Percentiles rank a stretch among this genome's conserved stretches.
These are phyloP conservation scores for Gallinago solitaria DNA, from an alignment of 2,797 vertebrate genomes.

Conservation along the genomic window DNA sequence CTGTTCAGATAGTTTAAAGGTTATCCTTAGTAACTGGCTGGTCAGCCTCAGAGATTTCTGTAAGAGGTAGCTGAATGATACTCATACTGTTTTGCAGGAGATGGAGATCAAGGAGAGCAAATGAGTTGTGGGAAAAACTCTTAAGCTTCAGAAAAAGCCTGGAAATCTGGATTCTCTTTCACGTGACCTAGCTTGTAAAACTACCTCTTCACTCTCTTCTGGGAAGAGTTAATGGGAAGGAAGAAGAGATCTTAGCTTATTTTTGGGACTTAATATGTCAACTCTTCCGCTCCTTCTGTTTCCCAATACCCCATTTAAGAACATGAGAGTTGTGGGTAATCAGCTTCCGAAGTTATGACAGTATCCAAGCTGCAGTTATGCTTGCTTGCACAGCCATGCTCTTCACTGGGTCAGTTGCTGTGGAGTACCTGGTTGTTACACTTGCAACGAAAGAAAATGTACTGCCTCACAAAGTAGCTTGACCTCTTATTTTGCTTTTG, in stretches of 20 bases:
- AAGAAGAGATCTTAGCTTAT: neutral
- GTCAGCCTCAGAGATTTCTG: neutral
- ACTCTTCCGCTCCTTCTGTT: neutral
- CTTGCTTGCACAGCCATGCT: neutral
- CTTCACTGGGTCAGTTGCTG: neutral
- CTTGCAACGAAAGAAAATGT: neutral
- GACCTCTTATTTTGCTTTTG: neutral
- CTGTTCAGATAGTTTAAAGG: neutral
- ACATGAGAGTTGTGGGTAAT: neutral
- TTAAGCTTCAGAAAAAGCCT: neutral
- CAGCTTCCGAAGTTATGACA: neutral
- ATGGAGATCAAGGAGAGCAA: neutral
- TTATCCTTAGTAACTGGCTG: neutral
- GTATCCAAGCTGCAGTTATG: accelerated
- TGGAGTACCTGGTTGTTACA: neutral
- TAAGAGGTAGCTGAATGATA: neutral
- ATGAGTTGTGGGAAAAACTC: neutral
- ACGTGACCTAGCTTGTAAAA: neutral
- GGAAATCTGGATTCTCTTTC: neutral
- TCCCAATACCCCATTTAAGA: neutral
- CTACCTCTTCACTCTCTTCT: neutral
- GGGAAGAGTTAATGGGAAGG: neutral
- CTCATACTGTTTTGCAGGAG: neutral
- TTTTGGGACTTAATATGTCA: neutral
- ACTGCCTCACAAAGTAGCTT: neutral